A percentile compares a stretch with the other conserved stretches of the same genome.
These are phyloP conservation scores for Pipistrellus pygmaeus DNA, from an alignment of 2,797 vertebrate genomes.

Conservation along the genomic window DNA sequence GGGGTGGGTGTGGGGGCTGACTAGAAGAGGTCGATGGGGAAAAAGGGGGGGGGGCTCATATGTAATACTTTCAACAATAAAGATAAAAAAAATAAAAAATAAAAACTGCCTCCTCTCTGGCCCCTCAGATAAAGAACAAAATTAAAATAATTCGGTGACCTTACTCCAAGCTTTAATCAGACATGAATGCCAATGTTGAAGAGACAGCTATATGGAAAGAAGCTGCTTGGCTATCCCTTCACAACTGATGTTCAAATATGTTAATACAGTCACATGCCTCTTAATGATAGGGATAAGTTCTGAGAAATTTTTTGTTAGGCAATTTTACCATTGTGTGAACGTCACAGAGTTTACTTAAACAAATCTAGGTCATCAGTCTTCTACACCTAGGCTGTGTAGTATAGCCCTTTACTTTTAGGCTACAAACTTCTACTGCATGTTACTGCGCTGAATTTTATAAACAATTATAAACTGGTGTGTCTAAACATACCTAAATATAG, in stretches of 20 bases:
- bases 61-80: too few relatives aligned
- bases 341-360: background rate
- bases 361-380: background rate
- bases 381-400: background rate
- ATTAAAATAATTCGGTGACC: background rate
- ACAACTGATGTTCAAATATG: background rate
- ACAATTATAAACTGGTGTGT: background rate
- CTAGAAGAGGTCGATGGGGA: too few relatives aligned
- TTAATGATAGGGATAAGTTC: background rate
- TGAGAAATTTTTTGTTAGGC: background rate
- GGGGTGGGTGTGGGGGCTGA: too few relatives aligned
- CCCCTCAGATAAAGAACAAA: background rate
- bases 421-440: background rate
- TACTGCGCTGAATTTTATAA: background rate
- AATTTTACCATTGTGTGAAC: background rate
- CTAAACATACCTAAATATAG: background rate
- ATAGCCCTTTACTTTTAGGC: too few relatives aligned
- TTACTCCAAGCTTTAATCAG: slow-evolving; percentile 21
- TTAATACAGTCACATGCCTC: background rate
- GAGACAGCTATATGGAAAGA: background rate
- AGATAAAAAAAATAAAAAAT: too few relatives aligned
- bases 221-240: background rate
- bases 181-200: background rate
- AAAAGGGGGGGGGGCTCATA: too few relatives aligned
- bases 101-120: background rate